Evolutionary conservation across 2,797 vertebrate genomes (phyloP), one percentile per base, ranked within the genome.

Genomic region (Echeneis naucrates): DNA sequence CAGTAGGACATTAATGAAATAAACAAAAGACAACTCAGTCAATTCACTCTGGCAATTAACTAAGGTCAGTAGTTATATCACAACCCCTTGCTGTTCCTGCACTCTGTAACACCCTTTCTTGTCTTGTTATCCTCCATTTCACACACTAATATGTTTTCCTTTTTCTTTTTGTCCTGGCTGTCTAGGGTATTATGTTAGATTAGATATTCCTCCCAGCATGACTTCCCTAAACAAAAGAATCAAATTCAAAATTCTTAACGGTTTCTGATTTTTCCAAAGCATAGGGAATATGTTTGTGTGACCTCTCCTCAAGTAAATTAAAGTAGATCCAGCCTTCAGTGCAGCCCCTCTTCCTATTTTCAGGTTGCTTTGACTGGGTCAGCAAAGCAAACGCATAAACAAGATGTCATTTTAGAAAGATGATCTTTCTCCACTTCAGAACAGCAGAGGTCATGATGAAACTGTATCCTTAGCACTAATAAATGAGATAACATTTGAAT

Each of bases 331-430:
- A 52, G 59, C 60, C 45, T 44, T 74, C 19, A 74, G 11, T 33
- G 35, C 26, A 30, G 11, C 1, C 37, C 53, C 12, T 32, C 32
- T 57, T 67, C 40, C 38, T 65, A n/a, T 68, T 61, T 76, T 44
- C 30, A 76, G 54, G 50, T 27, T 37, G 24, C 42, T 38, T 40
- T 24, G 35, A 72, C 40, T 7, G 0, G 45, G 33, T 62, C 52
- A 44, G 23, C 44, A 35, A 17, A 45, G 62, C 13, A 1, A 7
- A 71, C 47, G 33, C 47, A 62, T 23, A 44, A 81, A 57, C 57
- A 66, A 72, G n/a, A 42, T 64, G 50, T 48, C 70, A 69, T 71
- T 79, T 66, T 60, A 62, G 38, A 75, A 48, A 59, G 51, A 72
- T 26, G 53, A 66, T 68, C 73, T 81, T 65, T 68, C 42, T 56